Conservation (phyloP, 1,140 invertebrate genomes). For the Anastrepha ludens region DNA sequence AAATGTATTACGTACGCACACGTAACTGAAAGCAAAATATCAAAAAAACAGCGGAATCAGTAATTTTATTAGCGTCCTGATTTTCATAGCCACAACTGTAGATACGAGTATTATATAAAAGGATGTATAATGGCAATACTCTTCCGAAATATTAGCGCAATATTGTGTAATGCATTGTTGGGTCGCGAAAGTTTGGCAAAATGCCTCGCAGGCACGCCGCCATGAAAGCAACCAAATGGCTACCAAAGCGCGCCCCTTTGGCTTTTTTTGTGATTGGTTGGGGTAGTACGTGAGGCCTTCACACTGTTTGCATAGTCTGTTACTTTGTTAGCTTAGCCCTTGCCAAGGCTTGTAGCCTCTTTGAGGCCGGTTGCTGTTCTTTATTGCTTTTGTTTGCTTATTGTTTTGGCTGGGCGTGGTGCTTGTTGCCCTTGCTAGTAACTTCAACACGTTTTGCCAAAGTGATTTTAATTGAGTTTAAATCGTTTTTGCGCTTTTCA, state of each 20-base stretch:
- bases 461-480: constrained; percentile 53
- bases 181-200: constrained; percentile 20
- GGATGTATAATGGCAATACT: neutral
- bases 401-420: constrained; percentile 21
- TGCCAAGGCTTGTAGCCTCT: constrained; percentile 1
- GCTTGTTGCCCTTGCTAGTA: constrained; percentile 3
- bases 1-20: too few species aligned
- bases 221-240: neutral
- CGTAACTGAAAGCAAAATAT: too few species aligned
- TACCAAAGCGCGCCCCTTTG: neutral
- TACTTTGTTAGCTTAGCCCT: constrained; percentile 29
- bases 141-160: neutral
- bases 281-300: neutral
- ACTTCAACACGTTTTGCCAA: constrained; percentile 46
- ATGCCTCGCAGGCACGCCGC: neutral
- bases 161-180: neutral
- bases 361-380: constrained; percentile 22
- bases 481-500: constrained; percentile 51
- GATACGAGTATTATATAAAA: neutral
- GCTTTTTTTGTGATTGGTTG: neutral
- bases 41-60: too few species aligned
- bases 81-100: too few species aligned
- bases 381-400: constrained; percentile 36
- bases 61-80: too few species aligned
- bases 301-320: neutral